Evolutionary conservation across 2,797 vertebrate genomes (phyloP), one percentile per base, ranked within the genome.

Genomic region (Dallia pectoralis): DNA sequence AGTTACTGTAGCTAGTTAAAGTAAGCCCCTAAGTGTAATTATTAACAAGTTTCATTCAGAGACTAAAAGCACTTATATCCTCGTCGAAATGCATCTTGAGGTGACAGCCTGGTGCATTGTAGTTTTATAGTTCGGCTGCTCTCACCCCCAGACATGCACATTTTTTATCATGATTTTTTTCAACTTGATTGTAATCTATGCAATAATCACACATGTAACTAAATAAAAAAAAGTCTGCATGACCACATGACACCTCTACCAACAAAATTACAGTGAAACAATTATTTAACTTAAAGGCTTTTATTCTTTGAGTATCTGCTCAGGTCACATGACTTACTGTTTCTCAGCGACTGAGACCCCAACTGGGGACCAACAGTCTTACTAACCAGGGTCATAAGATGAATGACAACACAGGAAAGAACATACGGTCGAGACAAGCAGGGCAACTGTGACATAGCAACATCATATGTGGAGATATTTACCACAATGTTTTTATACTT

Each of bases 381-480:
- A 83, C 74, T 86, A 81, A 75, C 81, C 67, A 74, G 77, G 16
- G 2, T 53, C 19, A 53, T 53, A 62, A 75, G 67, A 62, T 76
- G 59, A 40, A 73, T 69, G 72, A 77, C 48, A 81, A 19, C 19
- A 53, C 51, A 53, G 51, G 18, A 19, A 79, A 70, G 67, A 83
- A 77, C 80, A 73, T 40, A 65, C 66, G 40, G 68, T 71, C 30
- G 29, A 36, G 68, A 62, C 36, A 51, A 29, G 22, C 11, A 72
- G 62, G 76, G 74, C 73, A 78, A 81, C 71, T 79, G 76, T 77
- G 64, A 80, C 70, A 76, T 30, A 74, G 47, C 75, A 59, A 59
- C 67, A 70, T 74, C 67, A 77, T 69, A 22, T 67, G 29, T 62
- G 65, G 49, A 68, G 78, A 68, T 49, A 64, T 59, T 84, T 72